phyloP scores from a whole-genome alignment of 2,888 invertebrate species.

The Mythimna vitellina region DNA sequence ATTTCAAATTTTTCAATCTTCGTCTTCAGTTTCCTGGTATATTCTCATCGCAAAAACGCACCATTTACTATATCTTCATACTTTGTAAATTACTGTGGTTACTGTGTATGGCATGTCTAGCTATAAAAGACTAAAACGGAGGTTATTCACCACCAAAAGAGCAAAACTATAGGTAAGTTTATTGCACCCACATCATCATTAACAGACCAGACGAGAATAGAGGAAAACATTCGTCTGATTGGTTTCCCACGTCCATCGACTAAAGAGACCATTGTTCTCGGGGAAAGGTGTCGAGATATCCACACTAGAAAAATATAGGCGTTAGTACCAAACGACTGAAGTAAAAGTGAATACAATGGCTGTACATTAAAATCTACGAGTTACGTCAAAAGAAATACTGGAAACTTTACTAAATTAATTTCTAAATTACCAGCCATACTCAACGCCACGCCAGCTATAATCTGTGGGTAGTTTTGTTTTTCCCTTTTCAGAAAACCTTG shows the following conservation, averaged over 20 bases:
- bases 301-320: conserved; percentile 46
- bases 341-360: conserved; percentile 50
- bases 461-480: neutral
- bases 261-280: conserved; percentile 52
- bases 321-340: conserved; percentile 24
- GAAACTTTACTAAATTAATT: conserved; percentile 1
- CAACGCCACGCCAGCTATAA: neutral
- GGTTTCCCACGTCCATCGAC: conserved; percentile 53
- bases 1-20: neutral
- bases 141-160: conserved; percentile 30
- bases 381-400: conserved; percentile 13
- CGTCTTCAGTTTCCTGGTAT: neutral
- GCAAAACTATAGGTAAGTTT: conserved; percentile 28
- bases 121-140: conserved; percentile 8
- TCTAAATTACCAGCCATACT: conserved; percentile 2
- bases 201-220: conserved; percentile 27
- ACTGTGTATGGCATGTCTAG: neutral
- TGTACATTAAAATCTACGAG: neutral
- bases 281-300: conserved; percentile 50
- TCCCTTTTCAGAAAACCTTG: neutral
- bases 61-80: neutral
- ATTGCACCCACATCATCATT: conserved; percentile 45
- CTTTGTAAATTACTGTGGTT: neutral
- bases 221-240: conserved; percentile 42
- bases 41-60: neutral